Percentiles rank a stretch among this genome's conserved stretches.
phyloP scores from a whole-genome alignment of 2,888 invertebrate species.

The Hymenopus coronatus region DNA sequence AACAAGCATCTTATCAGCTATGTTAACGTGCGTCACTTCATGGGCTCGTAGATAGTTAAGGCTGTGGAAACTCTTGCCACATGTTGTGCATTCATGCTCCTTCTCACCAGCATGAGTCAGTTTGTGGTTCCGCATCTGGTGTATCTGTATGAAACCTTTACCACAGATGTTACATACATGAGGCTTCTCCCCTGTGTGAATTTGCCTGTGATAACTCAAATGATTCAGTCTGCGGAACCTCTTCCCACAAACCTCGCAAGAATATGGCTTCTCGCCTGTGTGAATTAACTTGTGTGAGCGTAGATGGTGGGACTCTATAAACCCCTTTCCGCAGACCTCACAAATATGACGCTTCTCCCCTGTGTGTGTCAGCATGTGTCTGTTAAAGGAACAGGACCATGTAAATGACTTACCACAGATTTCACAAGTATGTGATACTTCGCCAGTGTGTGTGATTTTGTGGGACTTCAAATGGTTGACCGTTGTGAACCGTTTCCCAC shows the following conservation, averaged over 20 bases:
- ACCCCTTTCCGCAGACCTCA: slow-evolving; percentile 40
- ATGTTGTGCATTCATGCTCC: neutral
- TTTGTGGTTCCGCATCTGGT: slow-evolving; percentile 28
- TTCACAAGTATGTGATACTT: slow-evolving; percentile 43
- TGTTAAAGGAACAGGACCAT: slow-evolving; percentile 1
- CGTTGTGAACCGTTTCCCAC: slow-evolving; percentile 24
- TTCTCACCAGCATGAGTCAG: neutral
- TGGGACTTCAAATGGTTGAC: slow-evolving; percentile 23
- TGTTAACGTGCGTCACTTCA: neutral
- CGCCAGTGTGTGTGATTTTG: slow-evolving; percentile 42
- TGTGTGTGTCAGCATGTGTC: slow-evolving; percentile 22
- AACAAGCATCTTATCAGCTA: neutral
- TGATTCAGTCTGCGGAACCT: slow-evolving; percentile 45
- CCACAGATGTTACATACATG: slow-evolving; percentile 1
- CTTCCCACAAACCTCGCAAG: slow-evolving; percentile 42
- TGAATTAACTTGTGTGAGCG: slow-evolving; percentile 42
- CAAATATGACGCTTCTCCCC: slow-evolving; percentile 28
- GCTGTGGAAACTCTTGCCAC: neutral
- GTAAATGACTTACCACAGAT: slow-evolving; percentile 43
- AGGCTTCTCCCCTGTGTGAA: slow-evolving; percentile 37
- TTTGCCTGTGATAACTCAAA: slow-evolving; percentile 46
- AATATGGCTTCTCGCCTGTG: slow-evolving; percentile 37
- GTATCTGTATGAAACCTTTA: slow-evolving; percentile 36
- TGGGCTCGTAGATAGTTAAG: neutral
- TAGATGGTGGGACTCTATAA: slow-evolving; percentile 39